These are phyloP conservation scores for Aurelia coerulea DNA, from an alignment of 30 jellyfish, hydroid and myxozoan species.

Conservation along the genomic window DNA sequence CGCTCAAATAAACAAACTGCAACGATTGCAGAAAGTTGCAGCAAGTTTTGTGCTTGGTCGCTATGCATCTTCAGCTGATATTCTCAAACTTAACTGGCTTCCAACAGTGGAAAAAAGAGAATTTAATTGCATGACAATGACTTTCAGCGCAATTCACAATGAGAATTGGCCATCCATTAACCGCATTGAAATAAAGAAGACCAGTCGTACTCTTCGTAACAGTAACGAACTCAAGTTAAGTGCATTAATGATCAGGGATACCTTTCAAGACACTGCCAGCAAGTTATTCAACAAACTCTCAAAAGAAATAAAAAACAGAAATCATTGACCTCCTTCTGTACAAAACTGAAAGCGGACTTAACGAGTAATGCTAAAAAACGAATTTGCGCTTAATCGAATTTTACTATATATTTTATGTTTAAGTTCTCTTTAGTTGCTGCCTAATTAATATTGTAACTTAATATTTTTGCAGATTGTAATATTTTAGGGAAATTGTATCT, in stretches of 20 bases:
- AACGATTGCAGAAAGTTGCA: slow-evolving; percentile 5
- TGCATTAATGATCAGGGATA: slow-evolving; percentile 21
- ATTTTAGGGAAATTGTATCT: too few relatives aligned
- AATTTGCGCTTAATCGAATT: slow-evolving; percentile 4
- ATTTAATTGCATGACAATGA: not conserved
- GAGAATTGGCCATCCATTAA: slow-evolving; percentile 12
- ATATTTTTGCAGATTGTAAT: too few relatives aligned
- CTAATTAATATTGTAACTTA: not conserved
- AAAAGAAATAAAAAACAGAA: slow-evolving; percentile 15
- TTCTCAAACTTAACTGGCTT: slow-evolving; percentile 25
- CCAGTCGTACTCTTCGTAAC: slow-evolving; percentile 25
- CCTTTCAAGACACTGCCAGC: slow-evolving; percentile 37
- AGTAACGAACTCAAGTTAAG: slow-evolving; percentile 4
- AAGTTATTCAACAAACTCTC: slow-evolving; percentile 26
- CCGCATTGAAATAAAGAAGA: slow-evolving; percentile 1
- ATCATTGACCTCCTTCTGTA: slow-evolving; percentile 25
- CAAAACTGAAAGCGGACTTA: slow-evolving; percentile 33
- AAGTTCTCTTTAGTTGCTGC: not conserved
- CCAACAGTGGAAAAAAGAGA: slow-evolving; percentile 8
- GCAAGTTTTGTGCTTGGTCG: slow-evolving; percentile 17
- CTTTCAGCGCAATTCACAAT: not conserved
- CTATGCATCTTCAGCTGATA: slow-evolving; percentile 10
- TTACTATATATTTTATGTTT: not conserved
- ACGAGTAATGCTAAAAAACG: slow-evolving; percentile 2
- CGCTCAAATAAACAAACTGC: too few relatives aligned